phyloP scores from a whole-genome alignment of 2,888 invertebrate genomes.

The Sisyra terminalis region DNA sequence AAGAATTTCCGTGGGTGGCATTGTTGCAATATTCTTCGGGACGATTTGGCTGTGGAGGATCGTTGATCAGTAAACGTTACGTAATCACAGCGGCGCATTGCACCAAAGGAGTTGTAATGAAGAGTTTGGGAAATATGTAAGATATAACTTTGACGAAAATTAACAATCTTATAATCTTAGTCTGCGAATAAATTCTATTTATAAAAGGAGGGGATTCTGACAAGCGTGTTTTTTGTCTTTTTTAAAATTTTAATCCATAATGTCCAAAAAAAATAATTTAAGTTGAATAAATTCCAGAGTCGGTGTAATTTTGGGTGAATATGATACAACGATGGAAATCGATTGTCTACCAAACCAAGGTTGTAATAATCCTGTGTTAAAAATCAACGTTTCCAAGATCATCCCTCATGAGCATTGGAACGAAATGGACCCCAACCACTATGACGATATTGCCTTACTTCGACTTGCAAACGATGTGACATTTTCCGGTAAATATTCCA shows the following conservation, averaged over 20 bases:
- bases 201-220: too few relatives aligned
- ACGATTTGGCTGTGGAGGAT: constrained; percentile 58
- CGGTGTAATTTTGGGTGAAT: constrained; percentile 45
- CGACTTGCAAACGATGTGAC: too few relatives aligned
- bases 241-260: too few relatives aligned
- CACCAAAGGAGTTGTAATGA: constrained; percentile 35
- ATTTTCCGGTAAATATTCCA: too few relatives aligned
- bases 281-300: constrained; percentile 1
- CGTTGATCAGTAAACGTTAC: constrained; percentile 47
- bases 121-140: constrained; percentile 1
- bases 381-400: constrained; percentile 13
- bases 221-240: too few relatives aligned
- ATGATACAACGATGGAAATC: constrained; percentile 37
- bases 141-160: not conserved
- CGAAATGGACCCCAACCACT: constrained; percentile 10
- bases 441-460: not conserved
- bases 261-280: too few relatives aligned
- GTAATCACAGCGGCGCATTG: constrained; percentile 65
- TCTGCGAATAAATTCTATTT: too few relatives aligned
- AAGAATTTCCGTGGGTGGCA: constrained; percentile 56
- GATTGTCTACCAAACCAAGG: constrained; percentile 34
- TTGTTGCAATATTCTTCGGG: constrained; percentile 41
- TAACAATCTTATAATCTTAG: too few relatives aligned
- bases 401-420: constrained; percentile 15
- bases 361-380: constrained; percentile 8